phyloP scores from a whole-genome alignment of 2,797 vertebrate species.

The Arremon aurantiirostris region DNA sequence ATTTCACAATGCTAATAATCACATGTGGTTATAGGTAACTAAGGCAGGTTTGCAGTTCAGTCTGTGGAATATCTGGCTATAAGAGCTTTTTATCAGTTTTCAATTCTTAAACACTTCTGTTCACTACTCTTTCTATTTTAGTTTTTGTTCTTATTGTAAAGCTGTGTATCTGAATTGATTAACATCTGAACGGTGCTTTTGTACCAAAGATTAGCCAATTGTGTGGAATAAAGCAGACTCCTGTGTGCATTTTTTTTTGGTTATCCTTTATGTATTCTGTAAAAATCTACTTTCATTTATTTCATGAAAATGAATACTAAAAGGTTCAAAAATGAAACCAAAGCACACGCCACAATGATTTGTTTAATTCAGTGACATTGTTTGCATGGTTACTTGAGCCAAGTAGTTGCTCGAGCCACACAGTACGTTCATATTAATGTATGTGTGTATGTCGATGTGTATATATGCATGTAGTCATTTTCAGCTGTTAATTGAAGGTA shows the following conservation, averaged over 20 bases:
- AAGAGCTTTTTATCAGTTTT: neutral
- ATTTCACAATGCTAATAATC: neutral
- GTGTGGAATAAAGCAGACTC: neutral
- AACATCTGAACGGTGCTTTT: accelerated
- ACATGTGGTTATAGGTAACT: neutral
- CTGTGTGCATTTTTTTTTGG: neutral
- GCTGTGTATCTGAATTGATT: neutral
- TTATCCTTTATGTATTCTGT: neutral
- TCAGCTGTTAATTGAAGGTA: neutral
- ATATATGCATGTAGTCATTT: neutral
- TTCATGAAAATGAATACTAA: neutral
- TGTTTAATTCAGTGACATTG: neutral
- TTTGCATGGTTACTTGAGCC: neutral
- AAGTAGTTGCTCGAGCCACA: neutral
- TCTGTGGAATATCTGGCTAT: neutral
- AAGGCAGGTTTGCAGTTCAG: neutral
- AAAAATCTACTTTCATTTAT: neutral
- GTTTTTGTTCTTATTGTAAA: neutral
- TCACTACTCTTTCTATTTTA: neutral
- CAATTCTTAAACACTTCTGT: neutral
- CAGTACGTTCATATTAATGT: neutral
- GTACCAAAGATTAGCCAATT: neutral
- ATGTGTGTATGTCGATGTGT: accelerated
- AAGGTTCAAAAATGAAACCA: neutral
- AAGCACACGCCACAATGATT: neutral